These are phyloP conservation scores for Burhinus bistriatus DNA, from an alignment of 2,113 vertebrate species.

Conservation along the genomic window DNA sequence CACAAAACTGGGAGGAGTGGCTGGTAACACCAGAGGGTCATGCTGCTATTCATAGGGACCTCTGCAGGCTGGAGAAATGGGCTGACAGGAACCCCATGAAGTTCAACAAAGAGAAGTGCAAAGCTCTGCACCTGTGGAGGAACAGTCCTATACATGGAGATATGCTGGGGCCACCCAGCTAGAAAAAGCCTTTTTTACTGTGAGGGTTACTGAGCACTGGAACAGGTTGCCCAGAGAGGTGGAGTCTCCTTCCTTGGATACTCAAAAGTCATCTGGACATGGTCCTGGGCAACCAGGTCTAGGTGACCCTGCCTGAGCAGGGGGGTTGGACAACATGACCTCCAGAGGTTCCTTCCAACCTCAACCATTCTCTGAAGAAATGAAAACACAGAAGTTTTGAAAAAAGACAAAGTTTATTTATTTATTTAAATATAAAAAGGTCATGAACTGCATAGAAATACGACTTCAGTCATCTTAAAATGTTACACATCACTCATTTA, in stretches of 20 bases:
- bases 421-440: neutral
- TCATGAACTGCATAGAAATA: neutral
- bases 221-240: neutral
- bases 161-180: neutral
- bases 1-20: neutral
- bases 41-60: neutral
- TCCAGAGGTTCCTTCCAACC: neutral
- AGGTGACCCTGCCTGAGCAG: neutral
- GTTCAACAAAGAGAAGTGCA: neutral
- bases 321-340: neutral
- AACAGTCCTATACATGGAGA: neutral
- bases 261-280: neutral
- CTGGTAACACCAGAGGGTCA: no score
- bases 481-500: neutral
- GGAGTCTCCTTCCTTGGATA: neutral
- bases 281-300: neutral
- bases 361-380: neutral
- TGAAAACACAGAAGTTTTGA: neutral
- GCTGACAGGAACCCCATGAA: neutral
- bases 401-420: neutral
- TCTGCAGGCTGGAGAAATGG: neutral
- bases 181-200: neutral
- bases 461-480: neutral
- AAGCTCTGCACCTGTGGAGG: neutral
- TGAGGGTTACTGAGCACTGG: neutral